Base-by-base conservation (phyloP, 2,888 invertebrate species). In the Gasteruption jaculator region DNA sequence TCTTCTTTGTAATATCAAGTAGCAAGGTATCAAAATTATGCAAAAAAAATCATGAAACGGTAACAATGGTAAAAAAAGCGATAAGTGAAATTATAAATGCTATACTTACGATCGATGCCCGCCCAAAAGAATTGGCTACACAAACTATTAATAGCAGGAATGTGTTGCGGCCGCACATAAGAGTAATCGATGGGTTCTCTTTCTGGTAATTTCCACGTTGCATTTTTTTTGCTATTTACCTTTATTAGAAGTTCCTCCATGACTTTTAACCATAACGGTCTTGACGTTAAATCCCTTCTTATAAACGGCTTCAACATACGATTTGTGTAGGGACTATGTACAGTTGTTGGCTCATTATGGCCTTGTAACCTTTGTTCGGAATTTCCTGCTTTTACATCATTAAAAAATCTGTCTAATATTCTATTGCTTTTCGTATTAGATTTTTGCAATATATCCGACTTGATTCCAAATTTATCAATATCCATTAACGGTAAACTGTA, bases 71-170 rank as follows among this genome's bases (percentile, higher is more conserved):
- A 36, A 12, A 19, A 37, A 10, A 8, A 27, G 33, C 6, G 33
- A 43, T 26, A 14, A 34, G 40, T 39, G n/a, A n/a, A n/a, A n/a
- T n/a, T n/a, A n/a, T n/a, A n/a, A n/a, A n/a, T n/a, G n/a, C 15
- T 26, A 37, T 48, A 75, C 83, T 80, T 73, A 92, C 92, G 73
- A 71, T 94, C 92, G 47, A 94, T 86, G 32, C 91, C 92, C 2
- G 91, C 87, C 93, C 94, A 94, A 72, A 94, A 94, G 70, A 83
- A 85, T 59, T 85, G 82, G 49, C 85, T 81, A 49, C 89, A 86
- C 11, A 93, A 73, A 42, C 80, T 81, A 71, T 94, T 94, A 48
- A 94, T 82, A 0, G 90, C 86, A 1, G 91, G 85, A 50, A 94
- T 84, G 66, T 92, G 91, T 58, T 91, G 86, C 1, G 91, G 88